Evolutionary conservation across 1,140 invertebrate genomes (phyloP), one percentile per base, ranked within the genome.

Genomic region (Gryon sp.): DNA sequence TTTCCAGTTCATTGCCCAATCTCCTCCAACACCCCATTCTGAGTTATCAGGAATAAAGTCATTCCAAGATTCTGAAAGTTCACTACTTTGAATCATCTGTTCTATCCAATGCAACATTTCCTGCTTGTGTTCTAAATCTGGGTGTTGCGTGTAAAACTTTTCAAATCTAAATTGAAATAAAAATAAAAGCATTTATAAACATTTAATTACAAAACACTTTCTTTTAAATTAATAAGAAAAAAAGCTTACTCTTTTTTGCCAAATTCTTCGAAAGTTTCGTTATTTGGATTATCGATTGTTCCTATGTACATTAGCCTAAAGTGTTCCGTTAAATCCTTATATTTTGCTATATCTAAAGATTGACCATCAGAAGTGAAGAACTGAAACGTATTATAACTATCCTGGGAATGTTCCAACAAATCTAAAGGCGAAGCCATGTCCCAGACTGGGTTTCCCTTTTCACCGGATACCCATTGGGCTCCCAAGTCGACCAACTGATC

Each of bases 1-100:
- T 16, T 72, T 72, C 68, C 68, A 72, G 16, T 62, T 53, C 57
- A 72, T 72, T n/a, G n/a, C 16, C 30, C 4, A 46, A 14, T 72
- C 68, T n/a, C 66, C 66, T 20, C 14, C 14, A 2, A 38, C 28
- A 2, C 22, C 48, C 57, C 68, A 72, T 2, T 55, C 40, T n/a
- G 0, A 0, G 7, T 62, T 2, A 3, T 43, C 22, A 14, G 14
- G 11, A 11, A 62, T 48, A 18, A 65, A 2, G 0, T 73, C 69
- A 9, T 59, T 12, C 69, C 57, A 73, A 18, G 1, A 32, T 12
- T 73, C 69, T n/a, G 22, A 4, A 4, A 1, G 19, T 73, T 57
- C 69, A 11, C 0, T 8, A 19, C 2, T 28, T 12, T 11, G 14
- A 0, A 57, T 48, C 26, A 63, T 14, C 30, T 38, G 9, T 15